Evolutionary conservation across 2,113 vertebrate genomes (phyloP).

Genomic region (Menidia beryllina): DNA sequence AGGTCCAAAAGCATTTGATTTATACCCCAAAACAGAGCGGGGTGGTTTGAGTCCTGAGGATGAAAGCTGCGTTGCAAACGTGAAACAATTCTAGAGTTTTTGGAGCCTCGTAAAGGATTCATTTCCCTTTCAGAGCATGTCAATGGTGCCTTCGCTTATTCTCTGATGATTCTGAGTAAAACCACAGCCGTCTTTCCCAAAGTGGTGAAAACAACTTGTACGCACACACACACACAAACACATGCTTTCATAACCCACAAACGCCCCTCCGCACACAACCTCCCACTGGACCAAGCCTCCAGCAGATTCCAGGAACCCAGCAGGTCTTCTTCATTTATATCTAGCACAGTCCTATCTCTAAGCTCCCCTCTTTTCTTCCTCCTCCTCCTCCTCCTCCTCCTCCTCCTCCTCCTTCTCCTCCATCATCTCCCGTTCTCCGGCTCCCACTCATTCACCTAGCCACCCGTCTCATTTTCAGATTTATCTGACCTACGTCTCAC

Average conservation of each 20-base stretch:
- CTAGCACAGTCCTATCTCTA: constrained; percentile 48
- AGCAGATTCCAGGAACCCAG: constrained; percentile 69
- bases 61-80: too few relatives aligned
- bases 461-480: constrained; percentile 35
- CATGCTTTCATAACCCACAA: constrained; percentile 41
- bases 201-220: constrained; percentile 18
- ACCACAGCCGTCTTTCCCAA: background rate
- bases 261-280: constrained; percentile 43
- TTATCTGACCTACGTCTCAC: constrained; percentile 16
- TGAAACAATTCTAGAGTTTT: too few relatives aligned
- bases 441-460: constrained; percentile 29
- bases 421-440: constrained; percentile 15
- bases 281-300: constrained; percentile 50
- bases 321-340: constrained; percentile 50
- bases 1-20: too few relatives aligned
- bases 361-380: constrained; percentile 6
- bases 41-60: too few relatives aligned
- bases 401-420: constrained; percentile 32
- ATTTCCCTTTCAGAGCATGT: constrained; percentile 47
- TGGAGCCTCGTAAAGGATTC: constrained; percentile 45
- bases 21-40: too few relatives aligned
- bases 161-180: background rate
- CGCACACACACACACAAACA: constrained; percentile 33
- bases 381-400: constrained; percentile 8
- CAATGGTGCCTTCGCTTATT: constrained; percentile 15